These are phyloP conservation scores for Pachycephala philippinensis DNA, from an alignment of 2,113 vertebrate species.

Conservation along the genomic window DNA sequence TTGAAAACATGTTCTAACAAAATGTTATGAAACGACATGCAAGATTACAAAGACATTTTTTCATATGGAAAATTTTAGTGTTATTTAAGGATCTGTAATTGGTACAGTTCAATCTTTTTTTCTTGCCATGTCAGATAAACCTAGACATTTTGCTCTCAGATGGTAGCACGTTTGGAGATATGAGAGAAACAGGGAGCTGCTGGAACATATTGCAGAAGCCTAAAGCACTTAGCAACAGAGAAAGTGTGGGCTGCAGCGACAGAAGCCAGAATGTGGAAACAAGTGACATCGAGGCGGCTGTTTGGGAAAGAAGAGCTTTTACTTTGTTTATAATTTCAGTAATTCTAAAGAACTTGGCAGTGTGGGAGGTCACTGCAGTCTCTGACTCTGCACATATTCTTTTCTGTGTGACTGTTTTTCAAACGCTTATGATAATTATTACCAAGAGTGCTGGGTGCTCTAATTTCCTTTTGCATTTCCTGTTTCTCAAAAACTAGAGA, in stretches of 20 bases:
- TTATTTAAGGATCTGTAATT: constrained; percentile 46
- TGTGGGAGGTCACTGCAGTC: constrained; percentile 37
- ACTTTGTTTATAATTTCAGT: constrained; percentile 61
- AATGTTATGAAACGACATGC: neutral
- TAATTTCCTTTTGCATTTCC: constrained; percentile 17
- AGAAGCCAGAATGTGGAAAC: constrained; percentile 54
- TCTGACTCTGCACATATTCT: constrained; percentile 23
- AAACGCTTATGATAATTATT: neutral
- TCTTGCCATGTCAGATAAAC: constrained; percentile 37
- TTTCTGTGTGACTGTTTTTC: neutral
- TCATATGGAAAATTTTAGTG: neutral
- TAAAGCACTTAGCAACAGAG: constrained; percentile 75
- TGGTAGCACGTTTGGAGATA: constrained; percentile 54
- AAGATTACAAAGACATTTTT: neutral
- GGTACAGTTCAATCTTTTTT: constrained; percentile 8
- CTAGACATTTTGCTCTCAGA: constrained; percentile 35
- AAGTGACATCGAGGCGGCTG: constrained; percentile 57
- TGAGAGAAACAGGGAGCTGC: constrained; percentile 59
- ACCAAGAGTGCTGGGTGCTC: neutral
- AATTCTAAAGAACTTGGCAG: constrained; percentile 54
- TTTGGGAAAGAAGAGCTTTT: constrained; percentile 62
- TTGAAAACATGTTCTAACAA: constrained; percentile 7
- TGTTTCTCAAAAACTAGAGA: neutral
- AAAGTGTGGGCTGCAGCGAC: constrained; percentile 69
- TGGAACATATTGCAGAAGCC: constrained; percentile 70